Evolutionary conservation across 92 coral and sea anemone genomes (phyloP).

Genomic region (Heteractis magnifica): DNA sequence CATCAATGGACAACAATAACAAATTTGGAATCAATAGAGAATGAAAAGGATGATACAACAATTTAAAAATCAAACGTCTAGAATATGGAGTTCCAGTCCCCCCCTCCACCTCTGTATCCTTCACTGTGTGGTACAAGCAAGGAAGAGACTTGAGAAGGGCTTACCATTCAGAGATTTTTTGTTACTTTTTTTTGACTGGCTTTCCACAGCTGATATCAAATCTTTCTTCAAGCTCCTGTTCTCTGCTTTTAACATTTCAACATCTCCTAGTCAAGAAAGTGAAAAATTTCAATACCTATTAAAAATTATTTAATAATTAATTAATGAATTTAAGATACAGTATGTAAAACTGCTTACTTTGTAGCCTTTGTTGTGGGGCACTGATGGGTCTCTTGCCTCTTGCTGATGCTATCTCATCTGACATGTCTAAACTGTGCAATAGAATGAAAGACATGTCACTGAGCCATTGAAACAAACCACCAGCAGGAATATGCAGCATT

Average conservation of each 20-base stretch:
- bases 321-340: too few relatives aligned
- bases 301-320: too few relatives aligned
- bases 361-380: constrained; percentile 44
- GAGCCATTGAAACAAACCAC: not conserved
- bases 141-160: not conserved
- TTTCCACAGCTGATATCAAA: constrained; percentile 71
- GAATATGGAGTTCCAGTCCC: too few relatives aligned
- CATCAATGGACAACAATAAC: too few relatives aligned
- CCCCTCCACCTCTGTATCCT: too few relatives aligned
- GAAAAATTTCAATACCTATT: not conserved
- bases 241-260: constrained; percentile 75
- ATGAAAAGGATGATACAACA: too few relatives aligned
- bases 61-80: too few relatives aligned
- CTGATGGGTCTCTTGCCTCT: constrained; percentile 27
- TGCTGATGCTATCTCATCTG: constrained; percentile 8
- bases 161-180: constrained; percentile 61
- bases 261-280: constrained; percentile 60
- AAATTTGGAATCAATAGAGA: too few relatives aligned
- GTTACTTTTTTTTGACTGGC: constrained; percentile 48
- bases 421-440: constrained; percentile 9
- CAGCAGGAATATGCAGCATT: not conserved
- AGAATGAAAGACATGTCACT: not conserved
- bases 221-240: constrained; percentile 87
- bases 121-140: not conserved
- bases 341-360: constrained; percentile 25